A percentile compares a stretch with the other conserved stretches of the same genome.
phyloP scores from a whole-genome alignment of 2,888 invertebrate genomes.

The Orgyia antiqua region DNA sequence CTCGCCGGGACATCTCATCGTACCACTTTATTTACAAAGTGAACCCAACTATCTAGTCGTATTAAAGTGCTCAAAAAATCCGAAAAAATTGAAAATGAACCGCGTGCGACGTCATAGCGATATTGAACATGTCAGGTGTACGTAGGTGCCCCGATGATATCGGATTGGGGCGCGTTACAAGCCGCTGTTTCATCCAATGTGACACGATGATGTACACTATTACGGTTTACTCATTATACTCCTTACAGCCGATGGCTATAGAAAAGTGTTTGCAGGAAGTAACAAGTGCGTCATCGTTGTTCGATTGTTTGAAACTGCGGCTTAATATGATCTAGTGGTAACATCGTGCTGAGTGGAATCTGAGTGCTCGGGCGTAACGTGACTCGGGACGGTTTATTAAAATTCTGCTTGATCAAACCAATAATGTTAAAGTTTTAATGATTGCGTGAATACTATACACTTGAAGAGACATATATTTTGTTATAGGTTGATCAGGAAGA shows the following conservation, averaged over 20 bases:
- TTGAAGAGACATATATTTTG: no score
- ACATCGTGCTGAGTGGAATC: constrained; percentile 46
- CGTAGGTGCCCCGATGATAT: constrained; percentile 25
- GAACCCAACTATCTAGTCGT: neutral
- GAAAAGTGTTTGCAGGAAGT: no score
- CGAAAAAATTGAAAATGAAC: neutral
- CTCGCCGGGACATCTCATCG: constrained; percentile 12
- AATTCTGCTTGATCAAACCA: constrained; percentile 29
- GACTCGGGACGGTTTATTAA: constrained; percentile 41
- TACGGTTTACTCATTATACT: no score
- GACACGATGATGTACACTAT: constrained; percentile 12
- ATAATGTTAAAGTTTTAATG: neutral
- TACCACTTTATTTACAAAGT: constrained; percentile 21
- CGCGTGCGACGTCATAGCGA: constrained; percentile 14
- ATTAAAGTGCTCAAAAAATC: neutral
- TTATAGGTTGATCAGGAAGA: no score
- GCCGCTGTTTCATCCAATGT: constrained; percentile 15
- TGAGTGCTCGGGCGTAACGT: constrained; percentile 55
- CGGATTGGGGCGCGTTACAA: constrained; percentile 22
- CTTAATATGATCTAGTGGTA: constrained; percentile 24
- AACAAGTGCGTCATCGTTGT: constrained; percentile 6
- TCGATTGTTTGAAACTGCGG: constrained; percentile 10
- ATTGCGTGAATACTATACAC: no score
- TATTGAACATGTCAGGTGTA: constrained; percentile 22
- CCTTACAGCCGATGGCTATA: no score